A percentile compares a stretch with the other conserved stretches of the same genome.
phyloP scores from a whole-genome alignment of 2,888 invertebrate species.

The Caenorhabditis becei region DNA sequence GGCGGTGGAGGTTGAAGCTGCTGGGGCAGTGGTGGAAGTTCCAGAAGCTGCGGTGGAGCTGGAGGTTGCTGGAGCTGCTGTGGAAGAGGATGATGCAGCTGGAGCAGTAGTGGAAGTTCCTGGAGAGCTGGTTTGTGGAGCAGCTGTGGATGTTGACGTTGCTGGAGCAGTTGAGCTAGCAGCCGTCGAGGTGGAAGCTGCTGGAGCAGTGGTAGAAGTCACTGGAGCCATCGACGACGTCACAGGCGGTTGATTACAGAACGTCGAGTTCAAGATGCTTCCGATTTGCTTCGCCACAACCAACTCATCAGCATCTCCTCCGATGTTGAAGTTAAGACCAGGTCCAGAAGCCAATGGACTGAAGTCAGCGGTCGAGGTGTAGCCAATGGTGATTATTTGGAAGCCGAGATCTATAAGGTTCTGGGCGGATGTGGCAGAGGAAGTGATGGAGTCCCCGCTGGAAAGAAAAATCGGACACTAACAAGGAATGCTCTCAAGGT shows the following conservation, averaged over 20 bases:
- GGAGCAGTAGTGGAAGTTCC: neutral
- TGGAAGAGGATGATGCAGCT: neutral
- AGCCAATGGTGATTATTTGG: conserved; percentile 16
- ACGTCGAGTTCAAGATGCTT: conserved; percentile 6
- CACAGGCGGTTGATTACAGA: neutral
- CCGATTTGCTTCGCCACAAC: conserved; percentile 31
- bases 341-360: conserved; percentile 14
- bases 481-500: no score
- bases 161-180: neutral
- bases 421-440: neutral
- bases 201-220: neutral
- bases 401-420: conserved; percentile 1
- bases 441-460: conserved; percentile 6
- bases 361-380: conserved; percentile 19
- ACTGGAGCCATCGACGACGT: neutral
- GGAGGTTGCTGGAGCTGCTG: no score
- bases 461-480: neutral
- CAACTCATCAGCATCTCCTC: conserved; percentile 19
- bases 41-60: neutral
- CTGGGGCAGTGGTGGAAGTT: neutral
- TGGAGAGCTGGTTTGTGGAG: neutral
- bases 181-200: neutral
- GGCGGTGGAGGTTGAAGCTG: neutral
- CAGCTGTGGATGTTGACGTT: neutral
- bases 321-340: neutral